Evolutionary conservation across 2,113 vertebrate species (phyloP).

Genomic region (Sinocyclocheilus anophthalmus): DNA sequence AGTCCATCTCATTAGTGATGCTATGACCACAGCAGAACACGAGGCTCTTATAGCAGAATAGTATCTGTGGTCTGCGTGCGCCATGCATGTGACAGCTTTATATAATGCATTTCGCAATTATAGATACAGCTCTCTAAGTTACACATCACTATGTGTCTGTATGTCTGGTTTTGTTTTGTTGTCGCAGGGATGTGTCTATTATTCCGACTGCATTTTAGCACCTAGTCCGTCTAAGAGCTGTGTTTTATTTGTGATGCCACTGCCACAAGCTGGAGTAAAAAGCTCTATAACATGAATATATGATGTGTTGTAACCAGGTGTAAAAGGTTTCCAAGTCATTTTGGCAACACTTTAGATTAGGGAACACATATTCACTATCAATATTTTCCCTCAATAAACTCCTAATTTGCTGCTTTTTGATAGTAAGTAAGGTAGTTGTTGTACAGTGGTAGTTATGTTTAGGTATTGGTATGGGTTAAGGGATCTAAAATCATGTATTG

Average conservation of each 20-base stretch:
- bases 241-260: neutral
- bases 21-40: slow-evolving; percentile 45
- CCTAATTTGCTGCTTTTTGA: too few relatives aligned
- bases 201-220: neutral
- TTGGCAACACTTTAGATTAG: too few relatives aligned
- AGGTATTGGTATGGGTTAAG: too few relatives aligned
- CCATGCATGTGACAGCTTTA: neutral
- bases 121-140: neutral
- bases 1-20: slow-evolving; percentile 56
- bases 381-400: too few relatives aligned
- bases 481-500: too few relatives aligned
- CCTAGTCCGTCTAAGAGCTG: neutral
- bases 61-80: neutral
- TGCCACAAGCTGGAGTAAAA: neutral
- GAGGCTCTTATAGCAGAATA: slow-evolving; percentile 26
- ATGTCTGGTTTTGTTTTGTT: neutral
- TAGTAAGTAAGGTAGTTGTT: too few relatives aligned
- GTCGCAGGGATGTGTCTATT: neutral
- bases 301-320: neutral
- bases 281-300: neutral
- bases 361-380: too few relatives aligned
- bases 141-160: neutral
- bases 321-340: neutral
- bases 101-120: neutral
- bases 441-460: too few relatives aligned